Evolutionary conservation across 2,888 invertebrate genomes (phyloP), one percentile per base, ranked within the genome.

Genomic region (Marasmarcha lunaedactyla): DNA sequence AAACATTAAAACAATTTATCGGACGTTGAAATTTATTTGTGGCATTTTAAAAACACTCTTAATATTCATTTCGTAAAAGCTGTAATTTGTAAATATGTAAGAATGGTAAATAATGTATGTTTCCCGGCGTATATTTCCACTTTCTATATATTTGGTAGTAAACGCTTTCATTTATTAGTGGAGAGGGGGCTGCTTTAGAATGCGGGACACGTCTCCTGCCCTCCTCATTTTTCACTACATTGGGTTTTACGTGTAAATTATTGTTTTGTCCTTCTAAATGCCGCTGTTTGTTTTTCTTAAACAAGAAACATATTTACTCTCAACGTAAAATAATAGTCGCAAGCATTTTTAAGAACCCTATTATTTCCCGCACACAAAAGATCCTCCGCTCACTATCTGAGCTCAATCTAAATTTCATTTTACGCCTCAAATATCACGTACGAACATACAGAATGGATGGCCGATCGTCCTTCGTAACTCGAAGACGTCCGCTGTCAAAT

Each of bases 211-310:
- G 20, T 30, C 11, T 25, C 30, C 30, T n/a, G 11, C 30, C 71
- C 69, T 71, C 70, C 79, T 74, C 78, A 81, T 83, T 83, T 81
- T 81, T 79, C 81, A 81, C 73, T 79, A 79, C 81, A 81, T 81
- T 81, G 81, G 11, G 72, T 74, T 78, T 77, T 77, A 76, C 77
- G 73, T 78, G 77, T 77, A 73, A 81, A 76, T 77, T 78, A 79
- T 78, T 76, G 78, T 76, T 65, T 63, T 65, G 56, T 63, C 57
- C 57, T 30, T 30, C 11, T 30, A 11, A 30, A 30, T 30, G n/a
- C 30, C 30, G 9, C 30, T 48, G 57, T 64, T 63, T 60, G 58
- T 59, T 61, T 60, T 54, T 54, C 50, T 44, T 46, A 43, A 46
- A 20, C 20, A 7, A 20, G 7, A 20, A 20, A 20, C 7, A 20